Percentiles rank a stretch among this genome's conserved stretches.
phyloP scores from a whole-genome alignment of 2,888 invertebrate species.

The Palloptera scutellata region DNA sequence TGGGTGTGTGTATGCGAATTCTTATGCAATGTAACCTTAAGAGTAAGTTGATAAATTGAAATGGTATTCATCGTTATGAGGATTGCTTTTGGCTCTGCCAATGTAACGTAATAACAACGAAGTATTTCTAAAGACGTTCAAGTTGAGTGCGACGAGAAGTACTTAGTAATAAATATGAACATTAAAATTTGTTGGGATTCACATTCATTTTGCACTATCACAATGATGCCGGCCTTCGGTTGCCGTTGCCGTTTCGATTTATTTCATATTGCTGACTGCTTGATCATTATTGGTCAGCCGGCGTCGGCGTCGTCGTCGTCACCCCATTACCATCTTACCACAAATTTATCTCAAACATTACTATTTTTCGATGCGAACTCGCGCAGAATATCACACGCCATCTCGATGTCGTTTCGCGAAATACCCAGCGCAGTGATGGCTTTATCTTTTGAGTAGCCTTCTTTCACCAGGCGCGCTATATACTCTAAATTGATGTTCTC shows the following conservation, averaged over 20 bases:
- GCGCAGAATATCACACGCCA: conserved; percentile 94
- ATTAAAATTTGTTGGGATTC: background rate
- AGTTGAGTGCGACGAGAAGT: too few species aligned
- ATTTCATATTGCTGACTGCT: conserved; percentile 1
- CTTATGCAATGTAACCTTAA: conserved; percentile 27
- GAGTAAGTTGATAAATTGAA: conserved; percentile 18
- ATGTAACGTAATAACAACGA: conserved; percentile 2
- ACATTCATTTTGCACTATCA: background rate
- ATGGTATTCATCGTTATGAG: background rate
- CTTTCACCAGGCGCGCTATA: conserved; percentile 85
- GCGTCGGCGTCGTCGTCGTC: too few species aligned
- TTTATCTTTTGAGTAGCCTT: conserved; percentile 90
- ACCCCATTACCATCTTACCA: too few species aligned
- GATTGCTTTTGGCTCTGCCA: conserved; percentile 20
- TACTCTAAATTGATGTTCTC: conserved; percentile 92
- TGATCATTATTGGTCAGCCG: background rate
- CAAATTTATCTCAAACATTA: conserved; percentile 50
- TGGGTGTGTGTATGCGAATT: conserved; percentile 16
- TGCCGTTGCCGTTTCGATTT: conserved; percentile 8
- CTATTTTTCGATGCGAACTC: conserved; percentile 79
- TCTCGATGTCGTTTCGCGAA: conserved; percentile 90
- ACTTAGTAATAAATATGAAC: conserved; percentile 9
- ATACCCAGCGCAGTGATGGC: conserved; percentile 92
- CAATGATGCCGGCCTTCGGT: conserved; percentile 12
- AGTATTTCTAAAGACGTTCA: background rate